phyloP scores from a whole-genome alignment of 2,888 invertebrate species.

The Hoplodrina blanda region DNA sequence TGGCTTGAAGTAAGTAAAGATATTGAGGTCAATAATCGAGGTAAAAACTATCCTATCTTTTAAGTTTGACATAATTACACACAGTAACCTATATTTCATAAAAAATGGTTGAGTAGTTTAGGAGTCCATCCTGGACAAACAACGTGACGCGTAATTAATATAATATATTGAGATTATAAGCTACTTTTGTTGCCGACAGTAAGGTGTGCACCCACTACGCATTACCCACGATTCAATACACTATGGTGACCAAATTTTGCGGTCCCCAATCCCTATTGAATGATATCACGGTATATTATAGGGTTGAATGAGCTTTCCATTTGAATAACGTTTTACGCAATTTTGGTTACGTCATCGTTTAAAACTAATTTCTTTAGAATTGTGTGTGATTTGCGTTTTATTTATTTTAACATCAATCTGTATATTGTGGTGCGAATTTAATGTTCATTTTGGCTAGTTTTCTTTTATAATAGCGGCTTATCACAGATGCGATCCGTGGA shows the following conservation, averaged over 20 bases:
- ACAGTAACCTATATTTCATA: too few species aligned
- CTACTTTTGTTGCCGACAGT: slow-evolving; percentile 10
- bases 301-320: slow-evolving; percentile 77
- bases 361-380: slow-evolving; percentile 64
- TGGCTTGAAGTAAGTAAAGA: too few species aligned
- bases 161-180: too few species aligned
- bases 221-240: slow-evolving; percentile 83
- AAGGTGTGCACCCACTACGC: slow-evolving; percentile 49
- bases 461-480: too few species aligned
- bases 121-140: too few species aligned
- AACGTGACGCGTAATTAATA: too few species aligned
- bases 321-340: slow-evolving; percentile 73
- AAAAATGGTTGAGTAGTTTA: too few species aligned
- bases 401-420: background rate
- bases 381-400: slow-evolving; percentile 5
- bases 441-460: background rate
- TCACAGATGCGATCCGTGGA: too few species aligned
- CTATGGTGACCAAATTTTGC: slow-evolving; percentile 85
- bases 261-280: slow-evolving; percentile 84
- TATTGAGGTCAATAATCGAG: too few species aligned
- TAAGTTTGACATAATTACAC: too few species aligned
- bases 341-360: slow-evolving; percentile 75
- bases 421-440: background rate
- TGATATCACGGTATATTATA: slow-evolving; percentile 71
- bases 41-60: too few species aligned